Evolutionary conservation across 2,888 invertebrate genomes (phyloP), one percentile per base, ranked within the genome.

Genomic region (Acrobasis repandana): DNA sequence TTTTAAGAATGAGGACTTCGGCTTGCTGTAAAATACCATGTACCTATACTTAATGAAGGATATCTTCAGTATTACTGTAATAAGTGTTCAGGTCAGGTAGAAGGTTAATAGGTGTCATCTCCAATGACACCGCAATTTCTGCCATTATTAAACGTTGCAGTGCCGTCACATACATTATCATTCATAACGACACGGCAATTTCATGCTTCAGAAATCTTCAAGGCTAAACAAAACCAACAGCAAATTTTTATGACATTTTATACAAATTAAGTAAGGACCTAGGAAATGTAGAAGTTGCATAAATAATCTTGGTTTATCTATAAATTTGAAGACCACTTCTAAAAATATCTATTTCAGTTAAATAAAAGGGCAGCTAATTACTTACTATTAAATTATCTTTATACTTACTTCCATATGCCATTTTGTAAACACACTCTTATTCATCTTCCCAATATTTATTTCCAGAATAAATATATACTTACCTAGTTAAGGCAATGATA

Each of bases 161-260:
- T 36, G 52, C 36, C 52, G 52, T 36, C 52, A 52, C 52, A 8
- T 52, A 16, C 36, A 36, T 52, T 52, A 52, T 36, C 52, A 50
- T 52, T 36, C 33, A 16, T 34, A 36, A 36, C 52, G 16, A 52
- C 52, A 36, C 36, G 34, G 36, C 36, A 52, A 52, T 36, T 50
- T 50, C 16, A 52, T 52, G 36, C 34, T 52, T 52, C 52, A 52
- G 16, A 52, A 52, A 50, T 28, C 36, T 52, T 36, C 52, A 52
- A 52, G 52, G 52, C 50, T 6, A 43, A 43, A n/a, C 43, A 43
- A 43, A 43, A 43, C 14, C 43, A n/a, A 50, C 50, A 50, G 50
- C 50, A 33, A 49, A 20, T 49, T 36, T 49, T 49, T 49, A 18
- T 49, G 43, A 14, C 43, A 14, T 14, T 38, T 38, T 11, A 11